phyloP scores from a whole-genome alignment of 2,113 vertebrate species.

The Falcunculus frontatus region DNA sequence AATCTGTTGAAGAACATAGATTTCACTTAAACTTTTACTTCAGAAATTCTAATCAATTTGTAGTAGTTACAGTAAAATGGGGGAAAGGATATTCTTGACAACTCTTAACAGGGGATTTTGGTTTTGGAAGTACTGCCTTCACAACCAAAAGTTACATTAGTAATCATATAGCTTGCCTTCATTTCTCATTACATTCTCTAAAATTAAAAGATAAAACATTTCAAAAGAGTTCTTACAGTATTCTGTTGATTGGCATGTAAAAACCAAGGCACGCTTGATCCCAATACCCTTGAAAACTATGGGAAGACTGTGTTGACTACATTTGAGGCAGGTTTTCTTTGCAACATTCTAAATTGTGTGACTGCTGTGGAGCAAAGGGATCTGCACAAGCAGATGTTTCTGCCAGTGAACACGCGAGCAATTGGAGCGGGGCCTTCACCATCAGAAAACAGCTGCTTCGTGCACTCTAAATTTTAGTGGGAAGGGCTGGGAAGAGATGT shows the following conservation, averaged over 20 bases:
- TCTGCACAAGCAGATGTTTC: background rate
- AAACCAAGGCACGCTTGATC: background rate
- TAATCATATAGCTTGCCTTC: background rate
- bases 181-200: background rate
- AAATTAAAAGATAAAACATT: background rate
- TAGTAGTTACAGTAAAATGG: background rate
- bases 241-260: background rate
- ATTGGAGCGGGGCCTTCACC: background rate
- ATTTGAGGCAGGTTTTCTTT: background rate
- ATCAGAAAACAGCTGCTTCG: background rate
- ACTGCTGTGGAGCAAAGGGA: background rate
- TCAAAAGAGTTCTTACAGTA: background rate
- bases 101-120: background rate
- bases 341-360: background rate
- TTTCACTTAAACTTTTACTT: background rate
- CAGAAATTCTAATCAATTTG: background rate
- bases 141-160: background rate
- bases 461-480: background rate
- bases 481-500: background rate
- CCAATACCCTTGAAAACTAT: background rate
- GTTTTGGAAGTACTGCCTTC: background rate
- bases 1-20: background rate
- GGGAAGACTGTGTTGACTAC: background rate
- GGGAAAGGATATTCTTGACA: background rate
- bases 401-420: fast-evolving